These are phyloP conservation scores for Ceratina australensis DNA, from an alignment of 1,140 invertebrate species.

Conservation along the genomic window DNA sequence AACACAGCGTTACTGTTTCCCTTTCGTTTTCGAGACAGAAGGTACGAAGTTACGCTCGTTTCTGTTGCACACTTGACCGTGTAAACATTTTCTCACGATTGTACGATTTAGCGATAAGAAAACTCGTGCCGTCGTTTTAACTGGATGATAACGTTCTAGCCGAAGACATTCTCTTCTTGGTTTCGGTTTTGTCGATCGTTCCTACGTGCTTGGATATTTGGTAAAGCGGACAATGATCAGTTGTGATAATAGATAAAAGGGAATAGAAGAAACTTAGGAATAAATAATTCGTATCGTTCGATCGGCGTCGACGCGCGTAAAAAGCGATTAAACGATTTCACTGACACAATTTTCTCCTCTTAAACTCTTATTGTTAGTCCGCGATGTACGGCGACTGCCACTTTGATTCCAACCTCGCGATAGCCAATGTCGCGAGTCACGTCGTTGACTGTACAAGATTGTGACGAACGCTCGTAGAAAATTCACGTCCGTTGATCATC, in stretches of 20 bases:
- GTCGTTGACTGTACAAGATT: constrained; percentile 57
- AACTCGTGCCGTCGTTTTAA: background rate
- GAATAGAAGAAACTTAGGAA: too few species aligned
- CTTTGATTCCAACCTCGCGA: constrained; percentile 61
- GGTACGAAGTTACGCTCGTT: background rate
- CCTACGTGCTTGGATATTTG: too few species aligned
- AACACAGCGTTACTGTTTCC: constrained; percentile 18
- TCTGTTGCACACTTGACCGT: background rate
- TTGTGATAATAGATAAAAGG: too few species aligned
- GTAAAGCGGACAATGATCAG: too few species aligned
- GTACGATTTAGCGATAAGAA: background rate
- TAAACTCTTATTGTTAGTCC: constrained; percentile 39
- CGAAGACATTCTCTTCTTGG: background rate
- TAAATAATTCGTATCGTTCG: background rate
- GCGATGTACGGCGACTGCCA: constrained; percentile 15
- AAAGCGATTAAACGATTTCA: constrained; percentile 51
- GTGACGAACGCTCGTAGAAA: background rate
- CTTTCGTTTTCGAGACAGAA: too few species aligned
- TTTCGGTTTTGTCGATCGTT: background rate
- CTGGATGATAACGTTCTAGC: too few species aligned
- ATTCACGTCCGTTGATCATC: background rate
- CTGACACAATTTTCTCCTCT: constrained; percentile 34
- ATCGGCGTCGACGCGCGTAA: background rate
- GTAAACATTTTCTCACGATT: constrained; percentile 8
- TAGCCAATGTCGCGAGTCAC: constrained; percentile 74